Evolutionary conservation across 2,888 invertebrate genomes (phyloP), one percentile per base, ranked within the genome.

Genomic region (Reticulitermes lucifugus): DNA sequence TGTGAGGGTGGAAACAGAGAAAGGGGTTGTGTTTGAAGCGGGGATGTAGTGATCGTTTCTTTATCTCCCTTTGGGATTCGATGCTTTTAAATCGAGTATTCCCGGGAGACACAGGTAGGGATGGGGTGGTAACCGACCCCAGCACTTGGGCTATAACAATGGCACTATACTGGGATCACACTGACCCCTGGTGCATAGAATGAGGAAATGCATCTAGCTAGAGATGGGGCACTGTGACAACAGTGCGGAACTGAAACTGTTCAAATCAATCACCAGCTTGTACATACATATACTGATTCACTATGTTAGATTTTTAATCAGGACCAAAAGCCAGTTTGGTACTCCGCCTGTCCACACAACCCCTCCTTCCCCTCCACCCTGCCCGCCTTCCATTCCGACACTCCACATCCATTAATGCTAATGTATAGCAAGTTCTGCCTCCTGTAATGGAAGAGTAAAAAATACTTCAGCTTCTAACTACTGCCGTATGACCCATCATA

Each of bases 61-160:
- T 85, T 83, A 83, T 83, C 85, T 83, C 83, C 83, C 83, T 85
- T 85, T 80, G 84, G 73, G 84, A 84, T 55, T 71, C 59, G 43
- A 55, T 59, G 80, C 80, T 79, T 83, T 46, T 55, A 73, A 70
- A 51, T 51, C n/a, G 55, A 75, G 83, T 73, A 35, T 83, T 70
- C 80, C 80, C 84, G 35, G 59, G 73, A 73, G 80, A 84, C 70
- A 80, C 55, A 59, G 73, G 73, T 73, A 73, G 80, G 73, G 35
- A 59, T 79, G 73, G 41, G 80, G 43, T 84, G 77, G 43, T 51
- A 77, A 77, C 77, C 77, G 35, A 77, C 46, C 46, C 73, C 77
- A n/a, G 51, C 77, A n/a, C 77, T 77, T 77, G 77, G 46, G 18
- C n/a, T 77, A 46, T 43, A 75, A 29, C 75, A 43, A 75, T 75